Base-by-base conservation (phyloP, 2,113 vertebrate genomes). In the Brachyhypopomus gauderio region DNA sequence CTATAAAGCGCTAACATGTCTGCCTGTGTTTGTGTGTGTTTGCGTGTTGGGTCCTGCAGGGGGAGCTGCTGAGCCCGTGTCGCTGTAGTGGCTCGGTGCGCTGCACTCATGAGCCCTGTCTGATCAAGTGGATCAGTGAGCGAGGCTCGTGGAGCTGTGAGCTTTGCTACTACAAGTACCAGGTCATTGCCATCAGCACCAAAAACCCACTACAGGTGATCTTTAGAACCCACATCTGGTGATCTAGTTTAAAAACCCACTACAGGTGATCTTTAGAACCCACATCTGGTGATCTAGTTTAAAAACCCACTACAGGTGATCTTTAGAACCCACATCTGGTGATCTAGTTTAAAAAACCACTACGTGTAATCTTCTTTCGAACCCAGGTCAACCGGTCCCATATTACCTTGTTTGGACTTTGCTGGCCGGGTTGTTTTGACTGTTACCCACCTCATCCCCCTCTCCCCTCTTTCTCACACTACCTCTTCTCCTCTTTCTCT, bases 91-190 rank as follows among this genome's bases (percentile, higher is more conserved):
- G 96, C 73, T 97, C 96, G 0, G 96, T 97, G 82, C 95, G 95
- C 80, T 97, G 95, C 85, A 95, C 94, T 0, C 96, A 97, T 87
- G 95, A 97, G 89, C 94, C 95, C 1, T 97, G 96, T 87, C 94
- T 97, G 89, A 95, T 97, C 89, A 96, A 95, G 89, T 97, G 96
- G 96, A 96, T 97, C 89, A 95, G 96, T 0, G 95, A 97, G 87
- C 90, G 96, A 36, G 96, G 96, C 82, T 96, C 95, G 86, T 97
- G 96, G 96, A 96, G 95, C 90, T 97, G 96, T 67, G 96, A 97
- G 85, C 91, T 97, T 78, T 97, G 96, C 89, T 96, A 96, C 92
- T 97, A 96, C 91, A 97, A 97, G 88, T 97, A 96, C 83, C 96
- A 96, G 20, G 96, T 97, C 89, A 94, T 96, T 84, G 94, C 95